A percentile compares a stretch with the other conserved stretches of the same genome.
Evolutionary conservation across 2,113 vertebrate species (phyloP).

Genomic region (Anthoscopus minutus): DNA sequence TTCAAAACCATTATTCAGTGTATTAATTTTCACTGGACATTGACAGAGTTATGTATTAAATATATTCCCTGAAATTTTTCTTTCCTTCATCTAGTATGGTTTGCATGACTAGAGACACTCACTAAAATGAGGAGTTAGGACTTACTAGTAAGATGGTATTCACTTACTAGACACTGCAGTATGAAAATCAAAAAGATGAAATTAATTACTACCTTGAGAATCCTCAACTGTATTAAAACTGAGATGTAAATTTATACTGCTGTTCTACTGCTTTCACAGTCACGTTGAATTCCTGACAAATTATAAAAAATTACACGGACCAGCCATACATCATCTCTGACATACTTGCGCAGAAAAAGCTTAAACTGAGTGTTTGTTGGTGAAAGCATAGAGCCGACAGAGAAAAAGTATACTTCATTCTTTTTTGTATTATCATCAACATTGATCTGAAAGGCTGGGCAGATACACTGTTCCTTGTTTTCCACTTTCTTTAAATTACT

Average conservation of each 20-base stretch:
- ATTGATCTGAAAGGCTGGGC: neutral
- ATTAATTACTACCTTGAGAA: slow-evolving; percentile 5
- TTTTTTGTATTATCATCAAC: neutral
- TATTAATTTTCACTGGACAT: neutral
- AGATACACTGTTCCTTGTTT: neutral
- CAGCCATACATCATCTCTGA: neutral
- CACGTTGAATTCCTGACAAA: neutral
- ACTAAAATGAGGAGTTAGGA: neutral
- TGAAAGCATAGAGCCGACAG: neutral
- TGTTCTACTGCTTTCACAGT: neutral
- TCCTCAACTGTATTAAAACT: neutral
- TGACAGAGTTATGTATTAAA: neutral
- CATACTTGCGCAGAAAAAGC: neutral
- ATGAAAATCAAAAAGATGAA: slow-evolving; percentile 3
- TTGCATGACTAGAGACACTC: neutral
- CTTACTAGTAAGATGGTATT: neutral
- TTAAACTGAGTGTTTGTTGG: neutral
- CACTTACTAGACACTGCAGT: neutral
- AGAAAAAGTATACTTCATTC: neutral
- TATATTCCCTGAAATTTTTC: neutral
- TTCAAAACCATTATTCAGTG: neutral
- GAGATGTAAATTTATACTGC: slow-evolving; percentile 14
- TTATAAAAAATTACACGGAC: neutral
- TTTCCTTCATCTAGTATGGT: neutral
- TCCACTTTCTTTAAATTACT: neutral